Evolutionary conservation across 2,888 invertebrate genomes (phyloP).

Genomic region (Magallana nippona): DNA sequence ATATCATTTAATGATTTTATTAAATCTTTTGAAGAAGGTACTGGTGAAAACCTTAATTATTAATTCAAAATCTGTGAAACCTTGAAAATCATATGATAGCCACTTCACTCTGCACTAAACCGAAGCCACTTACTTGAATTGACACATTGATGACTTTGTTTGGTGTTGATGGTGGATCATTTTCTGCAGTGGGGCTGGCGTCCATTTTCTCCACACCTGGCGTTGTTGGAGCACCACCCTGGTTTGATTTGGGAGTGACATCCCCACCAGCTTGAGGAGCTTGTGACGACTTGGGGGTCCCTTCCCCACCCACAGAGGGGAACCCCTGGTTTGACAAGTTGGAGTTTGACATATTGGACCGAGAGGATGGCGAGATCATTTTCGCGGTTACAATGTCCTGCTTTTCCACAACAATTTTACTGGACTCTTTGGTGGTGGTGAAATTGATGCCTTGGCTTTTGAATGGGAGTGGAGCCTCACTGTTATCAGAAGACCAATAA

Average conservation of each 20-base stretch:
- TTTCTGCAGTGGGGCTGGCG: background rate
- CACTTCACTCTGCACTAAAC: too few species aligned
- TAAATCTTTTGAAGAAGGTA: too few species aligned
- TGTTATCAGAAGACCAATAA: constrained; percentile 48
- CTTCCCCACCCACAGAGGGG: constrained; percentile 17
- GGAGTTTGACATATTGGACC: constrained; percentile 54
- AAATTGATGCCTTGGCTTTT: constrained; percentile 81
- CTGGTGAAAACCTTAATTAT: too few species aligned
- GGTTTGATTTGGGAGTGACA: constrained; percentile 1
- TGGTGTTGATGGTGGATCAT: background rate
- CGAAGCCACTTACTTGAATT: constrained; percentile 29
- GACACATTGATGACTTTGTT: constrained; percentile 36
- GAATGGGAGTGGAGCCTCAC: constrained; percentile 73
- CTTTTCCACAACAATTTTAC: constrained; percentile 89
- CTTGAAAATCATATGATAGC: background rate
- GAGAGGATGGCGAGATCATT: constrained; percentile 59
- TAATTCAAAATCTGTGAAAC: too few species aligned
- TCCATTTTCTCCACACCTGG: constrained; percentile 18
- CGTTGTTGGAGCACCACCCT: background rate
- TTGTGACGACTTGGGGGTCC: constrained; percentile 34
- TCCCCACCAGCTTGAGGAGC: constrained; percentile 23
- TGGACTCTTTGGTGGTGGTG: constrained; percentile 89
- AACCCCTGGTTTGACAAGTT: constrained; percentile 49
- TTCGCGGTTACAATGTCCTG: constrained; percentile 81
- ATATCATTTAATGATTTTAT: too few species aligned